These are phyloP conservation scores for Crypturellus undulatus DNA, from an alignment of 2,113 vertebrate genomes.

Conservation along the genomic window DNA sequence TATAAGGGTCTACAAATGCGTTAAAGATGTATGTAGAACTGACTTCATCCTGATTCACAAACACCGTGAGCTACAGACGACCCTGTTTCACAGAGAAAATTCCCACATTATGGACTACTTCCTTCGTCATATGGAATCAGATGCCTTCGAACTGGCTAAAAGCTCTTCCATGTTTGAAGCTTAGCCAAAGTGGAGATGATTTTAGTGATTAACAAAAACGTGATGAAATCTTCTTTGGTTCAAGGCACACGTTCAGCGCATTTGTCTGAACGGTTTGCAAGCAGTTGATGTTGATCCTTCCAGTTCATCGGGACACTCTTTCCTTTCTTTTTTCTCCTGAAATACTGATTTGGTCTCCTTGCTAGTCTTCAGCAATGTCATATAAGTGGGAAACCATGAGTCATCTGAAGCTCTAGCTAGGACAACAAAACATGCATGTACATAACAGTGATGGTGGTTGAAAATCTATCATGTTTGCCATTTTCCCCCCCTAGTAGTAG, in stretches of 20 bases:
- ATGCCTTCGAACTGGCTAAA: not conserved
- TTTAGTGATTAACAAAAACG: not conserved
- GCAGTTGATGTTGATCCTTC: not conserved
- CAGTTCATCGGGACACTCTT: not conserved
- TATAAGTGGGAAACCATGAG: not conserved
- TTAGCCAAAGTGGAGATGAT: not conserved
- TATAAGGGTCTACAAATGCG: not conserved
- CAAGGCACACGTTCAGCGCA: not conserved
- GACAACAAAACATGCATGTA: not conserved
- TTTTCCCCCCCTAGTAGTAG: not conserved
- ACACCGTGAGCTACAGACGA: not conserved
- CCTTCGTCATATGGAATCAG: not conserved
- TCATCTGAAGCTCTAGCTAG: not conserved
- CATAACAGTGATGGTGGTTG: not conserved
- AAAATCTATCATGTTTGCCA: not conserved
- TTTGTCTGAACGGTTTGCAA: not conserved
- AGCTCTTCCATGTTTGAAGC: not conserved
- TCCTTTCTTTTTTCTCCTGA: not conserved
- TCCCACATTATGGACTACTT: not conserved
- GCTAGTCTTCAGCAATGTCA: not conserved
- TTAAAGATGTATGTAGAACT: not conserved
- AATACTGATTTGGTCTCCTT: not conserved
- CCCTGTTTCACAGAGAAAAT: not conserved
- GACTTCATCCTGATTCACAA: accelerated
- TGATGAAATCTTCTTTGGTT: not conserved